These are phyloP conservation scores for Drosophila lacteicornis DNA, from an alignment of 1,140 invertebrate genomes.

Conservation along the genomic window DNA sequence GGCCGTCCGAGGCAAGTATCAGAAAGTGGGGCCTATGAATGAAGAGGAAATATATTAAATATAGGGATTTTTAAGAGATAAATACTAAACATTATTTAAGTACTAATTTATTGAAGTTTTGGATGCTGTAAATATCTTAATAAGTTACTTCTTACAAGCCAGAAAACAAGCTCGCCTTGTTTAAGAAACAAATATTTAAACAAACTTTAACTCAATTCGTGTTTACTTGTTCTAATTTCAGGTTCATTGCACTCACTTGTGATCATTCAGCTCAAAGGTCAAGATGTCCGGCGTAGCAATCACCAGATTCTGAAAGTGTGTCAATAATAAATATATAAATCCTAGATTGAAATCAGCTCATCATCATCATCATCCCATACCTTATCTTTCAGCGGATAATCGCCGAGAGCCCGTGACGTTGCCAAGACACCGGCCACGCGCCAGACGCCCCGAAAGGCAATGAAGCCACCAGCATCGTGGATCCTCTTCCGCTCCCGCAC, in stretches of 20 bases:
- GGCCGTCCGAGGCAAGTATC: conserved; percentile 96
- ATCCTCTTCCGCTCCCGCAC: conserved; percentile 95
- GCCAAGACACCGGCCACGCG: conserved; percentile 97
- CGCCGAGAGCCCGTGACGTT: conserved; percentile 96
- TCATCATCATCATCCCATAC: conserved; percentile 33
- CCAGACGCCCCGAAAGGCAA: conserved; percentile 98
- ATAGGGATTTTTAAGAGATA: neutral
- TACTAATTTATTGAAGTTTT: too few relatives aligned
- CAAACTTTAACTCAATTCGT: neutral
- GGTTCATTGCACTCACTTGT: conserved; percentile 86
- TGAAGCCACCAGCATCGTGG: conserved; percentile 95
- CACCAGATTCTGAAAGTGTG: conserved; percentile 89
- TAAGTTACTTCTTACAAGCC: too few relatives aligned
- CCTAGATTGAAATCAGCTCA: conserved; percentile 1
- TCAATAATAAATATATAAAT: conserved; percentile 8
- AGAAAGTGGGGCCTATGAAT: conserved; percentile 91
- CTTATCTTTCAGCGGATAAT: conserved; percentile 96
- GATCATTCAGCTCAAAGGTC: conserved; percentile 94
- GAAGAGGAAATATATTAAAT: neutral
- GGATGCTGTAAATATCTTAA: too few relatives aligned
- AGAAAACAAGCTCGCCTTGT: too few relatives aligned
- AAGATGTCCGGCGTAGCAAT: conserved; percentile 98
- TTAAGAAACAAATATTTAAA: too few relatives aligned
- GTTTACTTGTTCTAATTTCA: neutral
- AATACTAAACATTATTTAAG: neutral